A percentile compares a stretch with the other conserved stretches of the same genome.
Conservation (phyloP, 2,797 vertebrate genomes). For the Pangasius mekongensis region DNA sequence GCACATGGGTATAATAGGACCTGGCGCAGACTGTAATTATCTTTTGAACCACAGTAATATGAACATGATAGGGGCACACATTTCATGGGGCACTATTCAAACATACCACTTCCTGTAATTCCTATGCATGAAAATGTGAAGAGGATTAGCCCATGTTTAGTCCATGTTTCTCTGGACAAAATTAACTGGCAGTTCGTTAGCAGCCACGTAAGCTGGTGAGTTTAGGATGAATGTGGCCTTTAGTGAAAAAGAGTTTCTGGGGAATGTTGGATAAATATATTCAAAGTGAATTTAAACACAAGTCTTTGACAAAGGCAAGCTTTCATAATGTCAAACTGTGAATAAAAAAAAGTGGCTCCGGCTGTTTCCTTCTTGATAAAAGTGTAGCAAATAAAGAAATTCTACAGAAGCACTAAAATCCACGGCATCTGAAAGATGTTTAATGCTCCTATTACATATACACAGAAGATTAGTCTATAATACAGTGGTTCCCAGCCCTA, state of each 20-base stretch:
- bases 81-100: constrained; percentile 9
- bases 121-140: neutral
- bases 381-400: neutral
- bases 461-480: constrained; percentile 2
- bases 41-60: constrained; percentile 38
- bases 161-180: constrained; percentile 2
- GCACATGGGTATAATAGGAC: constrained; percentile 70
- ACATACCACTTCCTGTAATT: constrained; percentile 2
- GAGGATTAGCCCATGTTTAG: neutral
- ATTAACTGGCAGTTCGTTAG: constrained; percentile 1
- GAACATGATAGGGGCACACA: constrained; percentile 8
- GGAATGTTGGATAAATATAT: constrained; percentile 16
- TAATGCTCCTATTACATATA: neutral
- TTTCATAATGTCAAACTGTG: neutral
- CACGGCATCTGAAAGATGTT: neutral
- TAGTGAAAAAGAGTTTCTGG: constrained; percentile 2
- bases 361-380: neutral
- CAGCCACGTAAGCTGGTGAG: neutral
- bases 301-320: neutral
- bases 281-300: constrained; percentile 13
- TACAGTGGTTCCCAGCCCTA: neutral
- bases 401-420: neutral
- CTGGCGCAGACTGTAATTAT: constrained; percentile 60
- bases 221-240: neutral
- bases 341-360: constrained; percentile 4